These are phyloP conservation scores for Danio aesculapii DNA, from an alignment of 2,797 vertebrate species.

Conservation along the genomic window DNA sequence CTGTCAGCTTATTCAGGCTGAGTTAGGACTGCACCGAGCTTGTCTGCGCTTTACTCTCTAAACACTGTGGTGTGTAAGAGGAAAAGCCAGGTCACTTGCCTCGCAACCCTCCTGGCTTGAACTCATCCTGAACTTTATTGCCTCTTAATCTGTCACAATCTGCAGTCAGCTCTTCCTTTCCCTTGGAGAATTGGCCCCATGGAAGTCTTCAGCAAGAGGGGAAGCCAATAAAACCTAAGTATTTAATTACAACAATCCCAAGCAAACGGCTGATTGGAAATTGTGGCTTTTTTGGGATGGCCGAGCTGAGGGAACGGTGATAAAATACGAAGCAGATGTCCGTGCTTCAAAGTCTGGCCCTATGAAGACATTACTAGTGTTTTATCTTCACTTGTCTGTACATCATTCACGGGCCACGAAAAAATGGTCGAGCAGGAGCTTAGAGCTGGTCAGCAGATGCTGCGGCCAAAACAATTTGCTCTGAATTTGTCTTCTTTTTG, in stretches of 20 bases:
- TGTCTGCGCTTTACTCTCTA: constrained; percentile 19
- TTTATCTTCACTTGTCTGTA: constrained; percentile 40
- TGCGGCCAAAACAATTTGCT: constrained; percentile 43
- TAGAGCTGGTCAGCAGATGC: constrained; percentile 36
- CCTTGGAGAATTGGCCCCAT: constrained; percentile 26
- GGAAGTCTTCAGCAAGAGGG: constrained; percentile 33
- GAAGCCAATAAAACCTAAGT: constrained; percentile 57
- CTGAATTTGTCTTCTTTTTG: constrained; percentile 16
- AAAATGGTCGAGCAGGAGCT: constrained; percentile 13
- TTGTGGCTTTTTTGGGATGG: constrained; percentile 48
- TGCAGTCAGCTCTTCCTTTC: constrained; percentile 37
- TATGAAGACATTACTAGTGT: constrained; percentile 46
- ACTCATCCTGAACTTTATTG: constrained; percentile 49
- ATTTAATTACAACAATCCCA: constrained; percentile 60
- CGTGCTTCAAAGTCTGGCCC: constrained; percentile 37
- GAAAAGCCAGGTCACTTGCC: constrained; percentile 35
- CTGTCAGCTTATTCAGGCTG: constrained; percentile 31
- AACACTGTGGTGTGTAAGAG: constrained; percentile 22
- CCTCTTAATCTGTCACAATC: constrained; percentile 56
- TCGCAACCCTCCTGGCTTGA: constrained; percentile 36
- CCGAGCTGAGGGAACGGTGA: neutral
- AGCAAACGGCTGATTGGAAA: constrained; percentile 51
- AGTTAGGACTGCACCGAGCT: neutral
- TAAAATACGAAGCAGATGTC: constrained; percentile 58
- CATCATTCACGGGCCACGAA: constrained; percentile 2